phyloP scores from a whole-genome alignment of 2,113 vertebrate genomes.

The Petromus typicus region DNA sequence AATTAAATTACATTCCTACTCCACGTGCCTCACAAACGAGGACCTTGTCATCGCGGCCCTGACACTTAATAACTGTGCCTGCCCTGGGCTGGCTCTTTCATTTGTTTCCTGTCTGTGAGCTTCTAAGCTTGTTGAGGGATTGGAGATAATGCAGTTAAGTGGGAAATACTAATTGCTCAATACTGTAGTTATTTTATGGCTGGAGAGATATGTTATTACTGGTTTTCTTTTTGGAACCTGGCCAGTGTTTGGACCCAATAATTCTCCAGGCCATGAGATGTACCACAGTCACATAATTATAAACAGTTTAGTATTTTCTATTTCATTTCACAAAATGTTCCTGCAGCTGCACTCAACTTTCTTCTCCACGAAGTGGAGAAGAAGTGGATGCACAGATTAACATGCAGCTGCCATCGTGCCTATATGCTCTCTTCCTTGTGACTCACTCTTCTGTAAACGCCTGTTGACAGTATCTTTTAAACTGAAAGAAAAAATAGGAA shows the following conservation, averaged over 20 bases:
- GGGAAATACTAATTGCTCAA: neutral
- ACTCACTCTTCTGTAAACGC: neutral
- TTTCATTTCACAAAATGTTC: conserved; percentile 25
- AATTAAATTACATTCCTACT: neutral
- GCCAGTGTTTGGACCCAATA: neutral
- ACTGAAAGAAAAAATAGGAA: neutral
- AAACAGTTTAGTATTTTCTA: neutral
- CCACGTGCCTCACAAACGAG: neutral
- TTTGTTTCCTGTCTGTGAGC: conserved; percentile 21
- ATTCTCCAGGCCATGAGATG: neutral
- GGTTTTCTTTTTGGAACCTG: neutral
- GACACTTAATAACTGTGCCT: neutral
- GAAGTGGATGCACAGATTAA: neutral
- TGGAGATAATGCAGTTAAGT: neutral
- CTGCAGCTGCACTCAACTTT: neutral
- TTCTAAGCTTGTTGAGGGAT: neutral
- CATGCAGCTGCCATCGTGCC: neutral
- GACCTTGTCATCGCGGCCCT: neutral
- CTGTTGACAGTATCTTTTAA: neutral
- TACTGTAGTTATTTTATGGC: neutral
- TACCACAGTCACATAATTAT: neutral
- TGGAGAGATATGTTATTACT: neutral
- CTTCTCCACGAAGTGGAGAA: neutral
- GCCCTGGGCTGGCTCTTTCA: neutral
- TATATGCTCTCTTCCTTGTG: neutral